These are phyloP conservation scores for Todiramphus chloris DNA, from an alignment of 2,113 vertebrate genomes.

Conservation along the genomic window DNA sequence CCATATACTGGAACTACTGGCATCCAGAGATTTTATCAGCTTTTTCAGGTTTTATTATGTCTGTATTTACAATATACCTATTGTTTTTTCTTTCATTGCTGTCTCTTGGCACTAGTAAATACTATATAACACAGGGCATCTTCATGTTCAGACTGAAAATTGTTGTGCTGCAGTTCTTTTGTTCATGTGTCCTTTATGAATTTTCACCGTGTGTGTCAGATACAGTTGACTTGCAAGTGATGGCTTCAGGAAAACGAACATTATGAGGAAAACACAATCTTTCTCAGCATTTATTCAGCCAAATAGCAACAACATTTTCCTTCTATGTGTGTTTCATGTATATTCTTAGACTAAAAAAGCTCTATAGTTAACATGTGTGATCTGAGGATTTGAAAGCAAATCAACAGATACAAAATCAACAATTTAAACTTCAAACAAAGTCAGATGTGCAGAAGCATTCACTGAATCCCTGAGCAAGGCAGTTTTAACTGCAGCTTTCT, in stretches of 20 bases:
- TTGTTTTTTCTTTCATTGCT: not conserved
- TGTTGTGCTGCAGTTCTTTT: not conserved
- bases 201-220: not conserved
- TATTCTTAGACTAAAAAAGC: not conserved
- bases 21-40: slow-evolving; percentile 19
- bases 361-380: not conserved
- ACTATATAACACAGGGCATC: not conserved
- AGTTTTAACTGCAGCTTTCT: not conserved
- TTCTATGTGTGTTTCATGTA: not conserved
- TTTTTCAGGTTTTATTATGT: not conserved
- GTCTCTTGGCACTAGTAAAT: not conserved
- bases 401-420: not conserved
- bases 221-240: not conserved
- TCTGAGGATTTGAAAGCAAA: not conserved
- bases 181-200: not conserved
- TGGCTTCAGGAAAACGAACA: not conserved
- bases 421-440: not conserved
- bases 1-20: not conserved
- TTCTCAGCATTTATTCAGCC: not conserved
- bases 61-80: not conserved
- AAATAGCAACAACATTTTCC: not conserved
- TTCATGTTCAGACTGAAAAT: not conserved
- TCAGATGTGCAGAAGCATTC: not conserved
- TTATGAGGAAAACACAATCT: not conserved
- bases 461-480: not conserved